phyloP scores from a whole-genome alignment of 37 sponge, comb jelly and placozoan genomes.

The Eunapius fragilis region DNA sequence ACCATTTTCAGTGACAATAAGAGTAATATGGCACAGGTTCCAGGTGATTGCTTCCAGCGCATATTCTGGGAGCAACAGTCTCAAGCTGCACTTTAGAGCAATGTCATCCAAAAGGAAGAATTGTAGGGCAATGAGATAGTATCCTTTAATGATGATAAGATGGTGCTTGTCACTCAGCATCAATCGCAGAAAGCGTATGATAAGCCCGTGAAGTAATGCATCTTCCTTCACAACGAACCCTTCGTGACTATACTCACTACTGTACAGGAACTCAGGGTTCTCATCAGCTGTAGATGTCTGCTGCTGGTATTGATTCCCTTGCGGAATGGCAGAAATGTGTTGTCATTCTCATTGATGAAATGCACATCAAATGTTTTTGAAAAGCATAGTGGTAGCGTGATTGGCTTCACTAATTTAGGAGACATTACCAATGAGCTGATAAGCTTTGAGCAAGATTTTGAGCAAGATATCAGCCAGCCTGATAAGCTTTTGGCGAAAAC shows the following conservation, averaged over 20 bases:
- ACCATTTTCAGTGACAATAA: constrained; percentile 7
- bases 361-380: constrained; percentile 45
- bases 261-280: constrained; percentile 21
- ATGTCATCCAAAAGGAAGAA: constrained; percentile 2
- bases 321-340: constrained; percentile 38
- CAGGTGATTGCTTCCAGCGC: constrained; percentile 14
- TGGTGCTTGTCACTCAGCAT: constrained; percentile 46
- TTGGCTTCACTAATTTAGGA: background rate
- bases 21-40: background rate
- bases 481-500: constrained; percentile 20
- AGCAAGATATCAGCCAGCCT: background rate
- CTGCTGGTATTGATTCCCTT: background rate
- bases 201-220: constrained; percentile 10
- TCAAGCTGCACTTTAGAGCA: background rate
- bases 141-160: constrained; percentile 48
- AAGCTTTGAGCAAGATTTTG: background rate
- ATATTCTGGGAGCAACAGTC: constrained; percentile 50
- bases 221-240: constrained; percentile 55
- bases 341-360: constrained; percentile 34
- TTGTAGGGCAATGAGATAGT: constrained; percentile 28
- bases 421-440: background rate
- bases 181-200: constrained; percentile 42
- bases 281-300: constrained; percentile 28
- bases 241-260: constrained; percentile 47
- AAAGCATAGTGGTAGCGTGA: constrained; percentile 29